A percentile compares a stretch with the other conserved stretches of the same genome.
Evolutionary conservation across 2,888 invertebrate genomes (phyloP).

Genomic region (Carabus problematicus): DNA sequence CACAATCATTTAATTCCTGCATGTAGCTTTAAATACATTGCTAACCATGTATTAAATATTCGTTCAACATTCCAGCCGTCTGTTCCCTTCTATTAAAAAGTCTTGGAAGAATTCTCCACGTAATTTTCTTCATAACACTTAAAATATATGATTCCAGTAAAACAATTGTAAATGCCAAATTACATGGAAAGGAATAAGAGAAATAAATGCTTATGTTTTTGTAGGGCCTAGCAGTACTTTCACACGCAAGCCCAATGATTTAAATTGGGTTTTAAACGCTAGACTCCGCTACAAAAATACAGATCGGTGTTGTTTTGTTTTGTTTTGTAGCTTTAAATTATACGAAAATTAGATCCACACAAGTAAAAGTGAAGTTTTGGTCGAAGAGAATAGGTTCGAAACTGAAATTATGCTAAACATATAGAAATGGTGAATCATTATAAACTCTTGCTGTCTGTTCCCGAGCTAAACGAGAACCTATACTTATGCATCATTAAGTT

Average conservation of each 20-base stretch:
- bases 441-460: slow-evolving; percentile 13
- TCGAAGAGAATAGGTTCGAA: slow-evolving; percentile 25
- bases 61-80: no score
- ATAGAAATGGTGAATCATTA: slow-evolving; percentile 41
- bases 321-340: slow-evolving; percentile 34
- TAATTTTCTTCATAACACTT: no score
- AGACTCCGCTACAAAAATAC: neutral
- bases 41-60: no score
- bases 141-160: no score
- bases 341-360: slow-evolving; percentile 31
- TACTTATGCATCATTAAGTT: slow-evolving; percentile 42
- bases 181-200: no score
- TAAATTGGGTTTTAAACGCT: slow-evolving; percentile 14
- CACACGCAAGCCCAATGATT: slow-evolving; percentile 6
- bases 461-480: slow-evolving; percentile 37
- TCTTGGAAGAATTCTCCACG: no score
- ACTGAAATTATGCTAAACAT: slow-evolving; percentile 41
- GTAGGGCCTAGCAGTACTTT: neutral
- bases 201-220: neutral
- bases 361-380: neutral
- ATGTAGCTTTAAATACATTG: no score
- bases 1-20: no score
- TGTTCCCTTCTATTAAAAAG: no score
- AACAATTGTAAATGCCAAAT: no score
- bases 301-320: neutral